phyloP scores from a whole-genome alignment of 2,797 vertebrate genomes.

The Neostethus bicornis region DNA sequence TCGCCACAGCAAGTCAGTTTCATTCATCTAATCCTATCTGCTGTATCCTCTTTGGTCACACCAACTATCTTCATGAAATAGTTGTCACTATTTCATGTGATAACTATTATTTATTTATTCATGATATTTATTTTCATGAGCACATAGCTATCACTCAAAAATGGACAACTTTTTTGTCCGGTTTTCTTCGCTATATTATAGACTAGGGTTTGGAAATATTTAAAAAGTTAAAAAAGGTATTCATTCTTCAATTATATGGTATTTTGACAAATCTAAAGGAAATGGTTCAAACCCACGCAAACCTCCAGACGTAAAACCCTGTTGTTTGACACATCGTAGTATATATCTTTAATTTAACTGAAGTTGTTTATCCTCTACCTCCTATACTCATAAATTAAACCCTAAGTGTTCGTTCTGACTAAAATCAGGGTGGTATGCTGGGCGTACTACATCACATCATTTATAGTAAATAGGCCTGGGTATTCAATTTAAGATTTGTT shows the following conservation, averaged over 20 bases:
- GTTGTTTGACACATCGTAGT: conserved; percentile 7
- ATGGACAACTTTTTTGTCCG: too few relatives aligned
- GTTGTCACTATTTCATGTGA: too few relatives aligned
- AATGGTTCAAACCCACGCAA: background rate
- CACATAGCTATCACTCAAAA: too few relatives aligned
- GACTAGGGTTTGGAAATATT: background rate
- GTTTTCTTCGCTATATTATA: too few relatives aligned
- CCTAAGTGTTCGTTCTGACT: conserved; percentile 8
- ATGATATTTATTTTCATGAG: too few relatives aligned
- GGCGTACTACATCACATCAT: conserved; percentile 39
- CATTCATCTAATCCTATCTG: too few relatives aligned
- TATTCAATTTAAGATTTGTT: conserved; percentile 58
- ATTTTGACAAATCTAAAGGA: background rate
- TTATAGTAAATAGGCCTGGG: conserved; percentile 42
- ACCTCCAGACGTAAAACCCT: conserved; percentile 16
- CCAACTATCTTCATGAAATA: too few relatives aligned
- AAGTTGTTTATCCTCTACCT: conserved; percentile 37
- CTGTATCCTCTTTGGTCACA: too few relatives aligned
- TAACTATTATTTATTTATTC: too few relatives aligned
- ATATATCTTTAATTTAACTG: conserved; percentile 38
- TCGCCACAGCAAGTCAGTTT: too few relatives aligned
- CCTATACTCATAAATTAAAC: conserved; percentile 29
- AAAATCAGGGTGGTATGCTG: conserved; percentile 18
- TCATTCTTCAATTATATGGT: background rate
- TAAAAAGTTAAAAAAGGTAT: background rate